Percentiles rank a stretch among this genome's conserved stretches.
phyloP scores from a whole-genome alignment of 2,888 invertebrate species.

The Oegoconia quadripuncta region DNA sequence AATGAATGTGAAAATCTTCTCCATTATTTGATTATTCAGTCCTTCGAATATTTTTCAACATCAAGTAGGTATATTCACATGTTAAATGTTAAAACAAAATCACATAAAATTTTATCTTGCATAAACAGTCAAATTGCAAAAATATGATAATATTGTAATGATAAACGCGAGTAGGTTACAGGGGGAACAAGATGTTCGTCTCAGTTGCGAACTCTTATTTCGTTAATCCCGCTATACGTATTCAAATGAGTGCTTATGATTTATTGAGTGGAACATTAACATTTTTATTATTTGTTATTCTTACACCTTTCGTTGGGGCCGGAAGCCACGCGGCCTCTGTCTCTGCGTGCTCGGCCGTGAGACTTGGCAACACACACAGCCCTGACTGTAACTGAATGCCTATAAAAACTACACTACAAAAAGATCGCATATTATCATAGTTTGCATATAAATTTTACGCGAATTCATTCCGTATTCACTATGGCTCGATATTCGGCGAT shows the following conservation, averaged over 20 bases:
- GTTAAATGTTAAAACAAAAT: too few relatives aligned
- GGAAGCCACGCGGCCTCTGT: slow-evolving; percentile 77
- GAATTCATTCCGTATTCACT: slow-evolving; percentile 73
- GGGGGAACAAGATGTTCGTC: slow-evolving; percentile 33
- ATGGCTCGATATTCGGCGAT: slow-evolving; percentile 64
- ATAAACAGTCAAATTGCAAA: slow-evolving; percentile 35
- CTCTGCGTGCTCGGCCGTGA: slow-evolving; percentile 74
- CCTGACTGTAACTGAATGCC: slow-evolving; percentile 40
- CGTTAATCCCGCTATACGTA: slow-evolving; percentile 73
- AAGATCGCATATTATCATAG: slow-evolving; percentile 74
- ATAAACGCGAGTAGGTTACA: slow-evolving; percentile 40
- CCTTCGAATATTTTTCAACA: too few relatives aligned
- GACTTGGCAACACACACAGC: slow-evolving; percentile 57
- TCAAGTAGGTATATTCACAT: too few relatives aligned
- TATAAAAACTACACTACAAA: slow-evolving; percentile 59
- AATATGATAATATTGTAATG: slow-evolving; percentile 55
- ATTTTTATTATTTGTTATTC: slow-evolving; percentile 81
- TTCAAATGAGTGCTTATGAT: slow-evolving; percentile 78
- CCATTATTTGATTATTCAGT: too few relatives aligned
- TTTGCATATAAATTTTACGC: slow-evolving; percentile 79
- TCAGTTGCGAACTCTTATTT: slow-evolving; percentile 60
- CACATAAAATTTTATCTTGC: slow-evolving; percentile 19
- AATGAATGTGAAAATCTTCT: too few relatives aligned
- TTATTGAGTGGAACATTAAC: slow-evolving; percentile 80
- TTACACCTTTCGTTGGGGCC: slow-evolving; percentile 73